A percentile compares a stretch with the other conserved stretches of the same genome.
Evolutionary conservation across 92 coral and sea anemone species (phyloP).

Genomic region (Metridium senile): DNA sequence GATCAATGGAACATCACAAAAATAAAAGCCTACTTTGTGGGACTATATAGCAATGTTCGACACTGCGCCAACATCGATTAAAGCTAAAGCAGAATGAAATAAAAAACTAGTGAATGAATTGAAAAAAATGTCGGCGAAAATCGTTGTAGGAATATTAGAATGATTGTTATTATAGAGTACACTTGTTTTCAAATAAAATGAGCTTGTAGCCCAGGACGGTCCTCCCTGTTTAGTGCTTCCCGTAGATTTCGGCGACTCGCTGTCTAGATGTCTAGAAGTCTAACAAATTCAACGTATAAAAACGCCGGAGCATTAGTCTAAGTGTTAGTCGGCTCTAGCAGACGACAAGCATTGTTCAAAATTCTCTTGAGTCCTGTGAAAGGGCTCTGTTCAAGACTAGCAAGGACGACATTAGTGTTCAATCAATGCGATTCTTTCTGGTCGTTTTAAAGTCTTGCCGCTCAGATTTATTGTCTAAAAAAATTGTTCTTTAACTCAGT

Average conservation of each 20-base stretch:
- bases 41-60: not conserved
- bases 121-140: not conserved
- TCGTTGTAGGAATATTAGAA: not conserved
- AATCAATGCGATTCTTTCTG: not conserved
- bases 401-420: not conserved
- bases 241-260: slow-evolving; percentile 15
- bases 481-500: slow-evolving; percentile 37
- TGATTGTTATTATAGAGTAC: not conserved
- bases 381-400: not conserved
- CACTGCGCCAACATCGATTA: too few species aligned
- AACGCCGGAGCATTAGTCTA: slow-evolving; percentile 14
- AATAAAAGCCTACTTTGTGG: not conserved
- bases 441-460: not conserved
- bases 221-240: slow-evolving; percentile 22
- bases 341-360: slow-evolving; percentile 9
- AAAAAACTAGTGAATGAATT: not conserved
- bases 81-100: not conserved
- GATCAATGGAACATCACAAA: not conserved
- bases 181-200: not conserved
- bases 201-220: not conserved
- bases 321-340: not conserved
- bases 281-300: slow-evolving; percentile 17
- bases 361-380: not conserved
- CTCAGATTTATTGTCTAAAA: not conserved
- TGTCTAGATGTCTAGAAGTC: slow-evolving; percentile 26